phyloP scores from a whole-genome alignment of 2,797 vertebrate genomes.

The Coccyzus lansbergi region DNA sequence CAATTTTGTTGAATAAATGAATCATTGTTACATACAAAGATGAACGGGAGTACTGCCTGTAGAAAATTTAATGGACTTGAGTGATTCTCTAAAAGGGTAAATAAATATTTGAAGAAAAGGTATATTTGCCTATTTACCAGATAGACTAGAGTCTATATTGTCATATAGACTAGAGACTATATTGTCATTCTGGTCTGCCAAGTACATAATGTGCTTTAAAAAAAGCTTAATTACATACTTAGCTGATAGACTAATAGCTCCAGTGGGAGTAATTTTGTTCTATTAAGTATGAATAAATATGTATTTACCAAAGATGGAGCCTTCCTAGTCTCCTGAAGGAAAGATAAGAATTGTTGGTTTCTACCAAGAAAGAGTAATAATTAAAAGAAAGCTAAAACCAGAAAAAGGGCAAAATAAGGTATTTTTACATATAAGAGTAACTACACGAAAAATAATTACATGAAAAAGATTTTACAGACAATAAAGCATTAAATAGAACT shows the following conservation, averaged over 20 bases:
- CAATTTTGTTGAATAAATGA: neutral
- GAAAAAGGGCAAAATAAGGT: neutral
- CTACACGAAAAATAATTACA: neutral
- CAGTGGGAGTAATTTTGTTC: slow-evolving; percentile 7
- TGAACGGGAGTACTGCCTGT: neutral
- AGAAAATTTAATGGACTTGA: neutral
- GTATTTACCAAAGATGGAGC: slow-evolving; percentile 11
- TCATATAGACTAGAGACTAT: slow-evolving; percentile 6
- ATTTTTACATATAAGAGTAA: neutral
- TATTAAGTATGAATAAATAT: slow-evolving; percentile 48
- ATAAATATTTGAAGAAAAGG: slow-evolving; percentile 38
- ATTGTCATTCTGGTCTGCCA: slow-evolving; percentile 38
- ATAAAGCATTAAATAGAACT: neutral
- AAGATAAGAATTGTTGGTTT: neutral
- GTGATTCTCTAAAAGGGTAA: neutral
- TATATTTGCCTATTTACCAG: slow-evolving; percentile 30
- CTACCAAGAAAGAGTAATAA: neutral
- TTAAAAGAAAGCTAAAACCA: neutral
- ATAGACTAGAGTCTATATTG: slow-evolving; percentile 14
- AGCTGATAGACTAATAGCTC: slow-evolving; percentile 44
- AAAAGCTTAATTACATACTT: slow-evolving; percentile 50
- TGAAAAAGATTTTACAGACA: neutral
- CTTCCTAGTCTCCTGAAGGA: neutral
- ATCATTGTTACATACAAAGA: neutral
- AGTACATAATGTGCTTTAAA: slow-evolving; percentile 32